Base-by-base conservation (phyloP, 2,797 vertebrate species). In the Eulemur coronatus region DNA sequence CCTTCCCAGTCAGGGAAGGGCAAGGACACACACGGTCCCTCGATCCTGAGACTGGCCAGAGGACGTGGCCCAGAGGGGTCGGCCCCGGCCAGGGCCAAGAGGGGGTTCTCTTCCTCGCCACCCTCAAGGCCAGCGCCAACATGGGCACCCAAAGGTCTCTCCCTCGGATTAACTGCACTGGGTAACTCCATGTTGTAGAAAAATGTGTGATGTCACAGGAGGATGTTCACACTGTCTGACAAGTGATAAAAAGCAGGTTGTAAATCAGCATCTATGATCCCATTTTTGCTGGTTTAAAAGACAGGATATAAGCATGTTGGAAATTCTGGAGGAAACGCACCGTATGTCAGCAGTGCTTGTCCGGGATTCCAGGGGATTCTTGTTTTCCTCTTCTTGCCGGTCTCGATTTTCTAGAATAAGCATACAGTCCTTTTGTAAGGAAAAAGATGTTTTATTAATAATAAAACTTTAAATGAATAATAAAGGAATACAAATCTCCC, bases 291-390 rank as follows among this genome's bases (percentile, higher is more conserved):
- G 0, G 41, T 52, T 50, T 76, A 17, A 48, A 52, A 81, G 46
- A 89, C 41, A 6, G 20, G 28, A 11, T 7, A 7, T n/a, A 0
- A 75, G 35, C 50, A 57, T 48, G 9, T 3, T 5, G 30, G 52
- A 43, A 3, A 26, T 9, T 38, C 52, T 33, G 28, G 22, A 59
- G 59, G 28, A 13, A 18, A 11, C 0, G 0, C 0, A 3, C 24
- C 0, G 0, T 30, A 0, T 14, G 35, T 43, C 33, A 33, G 14
- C 15, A 10, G 9, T 1, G 26, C 9, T 41, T 26, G 41, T 14
- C 38, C 18, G 72, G 43, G 28, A n/a, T 50, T 41, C 15, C 11
- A 2, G 41, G 59, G n/a, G 11, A 14, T 30, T 48, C 38, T 61
- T 55, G 24, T 63, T 61, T 33, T 59, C 30, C 70, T 61, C 65